Percentiles rank a stretch among this genome's conserved stretches.
These are phyloP conservation scores for Bubo bubo DNA, from an alignment of 2,113 vertebrate species.

Conservation along the genomic window DNA sequence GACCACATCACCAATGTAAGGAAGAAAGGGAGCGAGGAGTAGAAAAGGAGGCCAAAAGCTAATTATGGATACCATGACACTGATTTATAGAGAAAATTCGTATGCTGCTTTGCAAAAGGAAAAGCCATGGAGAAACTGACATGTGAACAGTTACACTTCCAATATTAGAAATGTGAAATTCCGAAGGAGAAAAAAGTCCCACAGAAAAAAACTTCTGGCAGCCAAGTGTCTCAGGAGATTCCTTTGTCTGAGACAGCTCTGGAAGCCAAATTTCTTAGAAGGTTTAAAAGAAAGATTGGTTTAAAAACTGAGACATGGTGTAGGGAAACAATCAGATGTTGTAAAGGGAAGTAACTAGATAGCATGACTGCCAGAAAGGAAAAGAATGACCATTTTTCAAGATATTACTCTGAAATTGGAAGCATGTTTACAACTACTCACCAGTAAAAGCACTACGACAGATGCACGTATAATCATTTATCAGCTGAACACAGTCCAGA, in stretches of 20 bases:
- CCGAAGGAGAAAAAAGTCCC: neutral
- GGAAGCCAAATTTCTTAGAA: neutral
- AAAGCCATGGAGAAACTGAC: neutral
- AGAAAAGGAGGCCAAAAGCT: neutral
- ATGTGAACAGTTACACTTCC: neutral
- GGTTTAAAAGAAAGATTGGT: neutral
- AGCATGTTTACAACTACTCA: constrained; percentile 20
- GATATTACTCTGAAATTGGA: neutral
- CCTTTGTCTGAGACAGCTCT: neutral
- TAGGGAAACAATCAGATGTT: neutral
- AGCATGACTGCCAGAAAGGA: neutral
- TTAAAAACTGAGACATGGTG: neutral
- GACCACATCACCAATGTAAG: neutral
- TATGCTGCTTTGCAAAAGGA: neutral
- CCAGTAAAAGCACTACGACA: constrained; percentile 91
- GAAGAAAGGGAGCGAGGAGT: neutral
- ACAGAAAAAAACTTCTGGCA: neutral
- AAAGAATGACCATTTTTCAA: neutral
- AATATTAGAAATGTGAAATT: neutral
- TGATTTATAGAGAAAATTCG: neutral
- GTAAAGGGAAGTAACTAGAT: neutral
- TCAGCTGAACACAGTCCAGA: constrained; percentile 89
- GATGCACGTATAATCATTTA: constrained; percentile 86
- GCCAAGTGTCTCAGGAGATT: neutral
- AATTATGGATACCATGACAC: neutral